These are phyloP conservation scores for Trachelus iudaicus DNA, from an alignment of 2,888 invertebrate species.

Conservation along the genomic window DNA sequence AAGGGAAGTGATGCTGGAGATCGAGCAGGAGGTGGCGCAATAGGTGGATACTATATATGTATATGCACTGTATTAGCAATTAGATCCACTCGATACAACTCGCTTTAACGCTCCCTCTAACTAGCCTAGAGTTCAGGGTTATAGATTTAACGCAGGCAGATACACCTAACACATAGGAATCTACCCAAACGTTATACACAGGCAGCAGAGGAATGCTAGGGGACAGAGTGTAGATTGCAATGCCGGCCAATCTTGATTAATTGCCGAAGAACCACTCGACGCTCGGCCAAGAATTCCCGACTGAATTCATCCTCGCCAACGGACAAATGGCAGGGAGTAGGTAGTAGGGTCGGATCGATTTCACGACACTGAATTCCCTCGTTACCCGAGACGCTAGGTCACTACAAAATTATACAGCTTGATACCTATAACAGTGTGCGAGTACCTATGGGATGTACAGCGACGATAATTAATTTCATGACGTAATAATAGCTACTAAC, in stretches of 20 bases:
- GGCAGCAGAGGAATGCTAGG: not conserved
- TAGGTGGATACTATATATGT: not conserved
- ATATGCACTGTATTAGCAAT: slow-evolving; percentile 6
- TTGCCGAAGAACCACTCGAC: not conserved
- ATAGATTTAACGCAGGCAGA: not conserved
- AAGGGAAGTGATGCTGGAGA: not conserved
- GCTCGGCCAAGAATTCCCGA: not conserved
- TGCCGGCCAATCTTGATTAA: slow-evolving; percentile 3
- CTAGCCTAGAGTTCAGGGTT: slow-evolving; percentile 4
- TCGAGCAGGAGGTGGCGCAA: not conserved
- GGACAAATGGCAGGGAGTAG: not conserved
- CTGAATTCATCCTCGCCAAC: not conserved
- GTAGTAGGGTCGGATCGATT: not conserved
- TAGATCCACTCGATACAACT: slow-evolving; percentile 6
- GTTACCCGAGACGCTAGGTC: not conserved
- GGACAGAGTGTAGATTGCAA: slow-evolving; percentile 4
- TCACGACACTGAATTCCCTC: not conserved
- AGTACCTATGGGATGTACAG: not conserved
- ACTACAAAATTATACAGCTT: not conserved
- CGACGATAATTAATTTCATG: not conserved
- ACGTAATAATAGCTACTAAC: not conserved
- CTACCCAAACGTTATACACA: not conserved
- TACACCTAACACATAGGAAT: not conserved
- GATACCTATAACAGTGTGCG: not conserved
- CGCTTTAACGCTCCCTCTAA: slow-evolving; percentile 7